phyloP scores from a whole-genome alignment of 2,113 vertebrate genomes.

The Lucifuga dentata region DNA sequence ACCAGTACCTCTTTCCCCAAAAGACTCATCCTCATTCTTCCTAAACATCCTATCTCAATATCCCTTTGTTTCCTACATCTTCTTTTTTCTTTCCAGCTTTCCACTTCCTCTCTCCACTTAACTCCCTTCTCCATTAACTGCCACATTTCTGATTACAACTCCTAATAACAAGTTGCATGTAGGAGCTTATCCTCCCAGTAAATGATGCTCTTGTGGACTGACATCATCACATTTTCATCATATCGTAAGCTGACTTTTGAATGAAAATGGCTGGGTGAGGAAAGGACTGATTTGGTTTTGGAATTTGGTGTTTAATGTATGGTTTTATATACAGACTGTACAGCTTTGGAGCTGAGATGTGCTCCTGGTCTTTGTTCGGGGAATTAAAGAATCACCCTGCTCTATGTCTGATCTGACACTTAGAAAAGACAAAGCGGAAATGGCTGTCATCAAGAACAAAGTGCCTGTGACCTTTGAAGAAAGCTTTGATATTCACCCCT shows the following conservation, averaged over 20 bases:
- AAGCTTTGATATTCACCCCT: slow-evolving; percentile 69
- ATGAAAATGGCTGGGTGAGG: background rate
- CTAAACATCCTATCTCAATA: slow-evolving; percentile 18
- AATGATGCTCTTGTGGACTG: slow-evolving; percentile 9
- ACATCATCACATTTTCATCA: slow-evolving; percentile 21
- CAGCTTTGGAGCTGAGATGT: slow-evolving; percentile 18
- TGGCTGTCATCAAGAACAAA: slow-evolving; percentile 77
- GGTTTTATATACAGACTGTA: background rate
- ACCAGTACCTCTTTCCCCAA: slow-evolving; percentile 17
- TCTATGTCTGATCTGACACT: slow-evolving; percentile 65
- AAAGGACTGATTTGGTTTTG: too few relatives aligned
- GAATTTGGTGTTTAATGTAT: slow-evolving; percentile 3
- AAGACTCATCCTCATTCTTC: slow-evolving; percentile 34
- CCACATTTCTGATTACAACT: slow-evolving; percentile 2
- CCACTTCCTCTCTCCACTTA: background rate
- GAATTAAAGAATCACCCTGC: slow-evolving; percentile 50
- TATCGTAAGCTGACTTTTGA: background rate
- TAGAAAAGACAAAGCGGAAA: slow-evolving; percentile 69
- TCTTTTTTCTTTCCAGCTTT: slow-evolving; percentile 1
- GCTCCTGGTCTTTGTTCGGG: slow-evolving; percentile 50
- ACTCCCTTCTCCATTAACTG: slow-evolving; percentile 10
- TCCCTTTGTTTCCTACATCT: background rate
- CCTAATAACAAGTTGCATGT: background rate
- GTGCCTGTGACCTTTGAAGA: slow-evolving; percentile 79
- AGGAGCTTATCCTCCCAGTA: slow-evolving; percentile 5